Conservation (phyloP, 2,888 invertebrate genomes). For the Shargacucullia verbasci region DNA sequence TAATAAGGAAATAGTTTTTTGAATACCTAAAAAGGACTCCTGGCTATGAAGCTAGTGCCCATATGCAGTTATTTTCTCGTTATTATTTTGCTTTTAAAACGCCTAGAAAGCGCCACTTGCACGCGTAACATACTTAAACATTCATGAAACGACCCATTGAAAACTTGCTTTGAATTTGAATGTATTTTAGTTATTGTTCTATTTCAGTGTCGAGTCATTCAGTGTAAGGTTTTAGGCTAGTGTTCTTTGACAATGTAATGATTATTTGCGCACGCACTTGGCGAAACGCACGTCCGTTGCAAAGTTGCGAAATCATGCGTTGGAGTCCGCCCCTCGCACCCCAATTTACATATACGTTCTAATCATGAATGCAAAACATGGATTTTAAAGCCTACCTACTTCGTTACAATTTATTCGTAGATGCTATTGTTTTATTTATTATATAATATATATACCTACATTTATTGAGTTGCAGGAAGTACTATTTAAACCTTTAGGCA, state of each 20-base stretch:
- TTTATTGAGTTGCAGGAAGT: constrained; percentile 15
- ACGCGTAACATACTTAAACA: constrained; percentile 38
- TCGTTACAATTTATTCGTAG: constrained; percentile 15
- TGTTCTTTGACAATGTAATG: constrained; percentile 45
- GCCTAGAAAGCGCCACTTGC: constrained; percentile 38
- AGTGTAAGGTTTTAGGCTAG: constrained; percentile 35
- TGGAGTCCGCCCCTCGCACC: constrained; percentile 11
- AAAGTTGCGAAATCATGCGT: constrained; percentile 8
- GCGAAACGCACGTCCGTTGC: constrained; percentile 9
- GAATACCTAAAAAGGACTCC: too few relatives aligned
- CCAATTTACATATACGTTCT: constrained; percentile 25
- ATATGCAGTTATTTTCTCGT: too few relatives aligned
- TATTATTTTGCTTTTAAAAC: not conserved
- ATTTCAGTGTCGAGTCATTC: constrained; percentile 50
- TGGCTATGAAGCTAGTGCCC: too few relatives aligned
- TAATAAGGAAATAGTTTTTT: too few relatives aligned
- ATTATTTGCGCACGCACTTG: constrained; percentile 40
- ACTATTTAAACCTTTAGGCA: constrained; percentile 4
- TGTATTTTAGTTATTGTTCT: constrained; percentile 36
- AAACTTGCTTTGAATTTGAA: constrained; percentile 45
- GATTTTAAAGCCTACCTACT: constrained; percentile 20
- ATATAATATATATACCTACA: too few relatives aligned
- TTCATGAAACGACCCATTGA: constrained; percentile 30
- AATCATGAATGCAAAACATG: constrained; percentile 43
- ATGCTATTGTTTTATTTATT: constrained; percentile 18